Percentiles rank a stretch among this genome's conserved stretches.
Conservation (phyloP, 2,113 vertebrate genomes). For the Mormyrus lacerda region DNA sequence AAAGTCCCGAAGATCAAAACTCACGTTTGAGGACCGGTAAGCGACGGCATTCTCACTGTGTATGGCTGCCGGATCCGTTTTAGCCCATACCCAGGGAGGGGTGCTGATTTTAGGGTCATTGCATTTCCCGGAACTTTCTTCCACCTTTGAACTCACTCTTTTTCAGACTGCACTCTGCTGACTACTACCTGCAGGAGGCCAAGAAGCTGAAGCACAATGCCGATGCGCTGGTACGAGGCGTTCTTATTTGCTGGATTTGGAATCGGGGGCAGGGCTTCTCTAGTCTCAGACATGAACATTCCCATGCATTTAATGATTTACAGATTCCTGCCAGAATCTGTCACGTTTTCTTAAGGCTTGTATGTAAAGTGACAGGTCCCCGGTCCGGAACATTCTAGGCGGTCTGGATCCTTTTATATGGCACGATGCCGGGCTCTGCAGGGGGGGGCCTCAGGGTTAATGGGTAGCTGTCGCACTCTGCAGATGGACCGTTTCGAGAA, state of each 20-base stretch:
- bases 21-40: slow-evolving; percentile 94
- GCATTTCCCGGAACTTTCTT: background rate
- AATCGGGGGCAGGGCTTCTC: background rate
- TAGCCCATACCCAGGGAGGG: background rate
- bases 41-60: slow-evolving; percentile 40
- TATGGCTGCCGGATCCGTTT: background rate
- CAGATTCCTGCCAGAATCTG: background rate
- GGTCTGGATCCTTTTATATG: background rate
- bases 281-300: background rate
- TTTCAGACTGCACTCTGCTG: slow-evolving; percentile 70
- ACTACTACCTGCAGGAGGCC: slow-evolving; percentile 95
- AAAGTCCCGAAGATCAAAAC: slow-evolving; percentile 83
- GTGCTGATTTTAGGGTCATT: background rate
- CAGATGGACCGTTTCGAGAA: slow-evolving; percentile 91
- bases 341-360: background rate
- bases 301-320: background rate
- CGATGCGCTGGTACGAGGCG: slow-evolving; percentile 82
- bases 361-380: background rate
- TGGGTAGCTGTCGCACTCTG: background rate
- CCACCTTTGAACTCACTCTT: slow-evolving; percentile 29
- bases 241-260: background rate
- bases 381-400: background rate
- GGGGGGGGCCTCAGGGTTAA: background rate
- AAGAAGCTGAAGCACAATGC: slow-evolving; percentile 98
- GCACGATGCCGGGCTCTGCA: background rate